Percentiles rank a stretch among this genome's conserved stretches.
These are phyloP conservation scores for Struthio camelus DNA, from an alignment of 2,113 vertebrate genomes.

Conservation along the genomic window DNA sequence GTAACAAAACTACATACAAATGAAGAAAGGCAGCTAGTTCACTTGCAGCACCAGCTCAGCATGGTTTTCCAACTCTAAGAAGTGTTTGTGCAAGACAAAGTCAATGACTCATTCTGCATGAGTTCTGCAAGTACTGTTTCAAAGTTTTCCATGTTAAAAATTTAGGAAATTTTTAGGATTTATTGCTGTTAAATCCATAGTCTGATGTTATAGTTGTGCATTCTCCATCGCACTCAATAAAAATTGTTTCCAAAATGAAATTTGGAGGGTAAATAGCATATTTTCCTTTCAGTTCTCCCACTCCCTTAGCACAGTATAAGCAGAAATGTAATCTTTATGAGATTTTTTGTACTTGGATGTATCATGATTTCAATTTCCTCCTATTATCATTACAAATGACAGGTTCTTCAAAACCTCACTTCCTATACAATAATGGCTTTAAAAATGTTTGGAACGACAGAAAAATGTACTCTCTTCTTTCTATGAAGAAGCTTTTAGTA, in stretches of 20 bases:
- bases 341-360: background rate
- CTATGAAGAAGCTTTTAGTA: background rate
- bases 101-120: slow-evolving; percentile 21
- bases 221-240: slow-evolving; percentile 31
- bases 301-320: background rate
- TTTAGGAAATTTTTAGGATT: slow-evolving; percentile 10
- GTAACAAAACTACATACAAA: background rate
- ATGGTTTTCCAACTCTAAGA: background rate
- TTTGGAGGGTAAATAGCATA: slow-evolving; percentile 37
- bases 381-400: background rate
- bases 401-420: slow-evolving; percentile 1
- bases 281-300: slow-evolving; percentile 22
- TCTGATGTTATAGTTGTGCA: background rate
- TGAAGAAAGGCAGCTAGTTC: background rate
- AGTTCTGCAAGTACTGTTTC: background rate
- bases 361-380: background rate
- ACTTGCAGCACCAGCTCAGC: background rate
- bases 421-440: background rate
- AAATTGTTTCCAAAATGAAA: slow-evolving; percentile 44
- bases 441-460: background rate
- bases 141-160: slow-evolving; percentile 38
- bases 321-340: background rate
- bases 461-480: background rate
- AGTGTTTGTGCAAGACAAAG: slow-evolving; percentile 51
- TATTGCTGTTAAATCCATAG: slow-evolving; percentile 11